Evolutionary conservation across 2,797 vertebrate species (phyloP), one percentile per base, ranked within the genome.

Genomic region (Trachurus trachurus): DNA sequence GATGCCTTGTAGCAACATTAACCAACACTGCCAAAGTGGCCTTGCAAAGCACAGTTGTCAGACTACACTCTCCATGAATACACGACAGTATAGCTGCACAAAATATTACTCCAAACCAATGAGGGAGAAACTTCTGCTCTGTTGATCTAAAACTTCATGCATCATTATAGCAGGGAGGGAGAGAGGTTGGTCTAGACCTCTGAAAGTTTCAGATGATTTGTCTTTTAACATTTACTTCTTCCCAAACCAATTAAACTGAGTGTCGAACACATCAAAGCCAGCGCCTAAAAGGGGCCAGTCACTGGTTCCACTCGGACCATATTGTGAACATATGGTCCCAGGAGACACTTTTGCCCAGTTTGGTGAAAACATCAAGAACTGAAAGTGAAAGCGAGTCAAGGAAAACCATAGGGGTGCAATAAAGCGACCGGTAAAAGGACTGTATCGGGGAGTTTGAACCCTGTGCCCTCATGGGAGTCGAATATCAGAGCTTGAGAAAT

Each of bases 221-320:
- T 60, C 34, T 42, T 66, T 89, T 85, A 26, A 68, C 77, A 71
- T 15, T 15, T 40, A 74, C 29, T 80, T 81, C 76, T 86, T 84
- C 77, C 66, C 65, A 76, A 81, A 85, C 59, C 82, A 76, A 85
- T 80, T 56, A 61, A 82, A 83, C 75, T 44, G 70, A 7, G 63
- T 78, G 62, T 21, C 47, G 66, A 76, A 78, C 64, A 92, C 88
- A 89, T 91, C 87, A 91, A 88, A 90, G 81, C 71, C 58, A 22
- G 50, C 40, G 56, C 62, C 63, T 73, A 72, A 82, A 81, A 70
- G 58, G 19, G 22, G 62, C 60, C 81, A 66, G 47, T 89, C 63
- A 50, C 47, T 77, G 80, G 76, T 31, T 53, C 53, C 34, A 74
- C 39, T 37, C 2, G 0, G 47, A 53, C 54, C 89, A 88, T 68